Base-by-base conservation (phyloP, 2,888 invertebrate species). In the Lymantria monacha region DNA sequence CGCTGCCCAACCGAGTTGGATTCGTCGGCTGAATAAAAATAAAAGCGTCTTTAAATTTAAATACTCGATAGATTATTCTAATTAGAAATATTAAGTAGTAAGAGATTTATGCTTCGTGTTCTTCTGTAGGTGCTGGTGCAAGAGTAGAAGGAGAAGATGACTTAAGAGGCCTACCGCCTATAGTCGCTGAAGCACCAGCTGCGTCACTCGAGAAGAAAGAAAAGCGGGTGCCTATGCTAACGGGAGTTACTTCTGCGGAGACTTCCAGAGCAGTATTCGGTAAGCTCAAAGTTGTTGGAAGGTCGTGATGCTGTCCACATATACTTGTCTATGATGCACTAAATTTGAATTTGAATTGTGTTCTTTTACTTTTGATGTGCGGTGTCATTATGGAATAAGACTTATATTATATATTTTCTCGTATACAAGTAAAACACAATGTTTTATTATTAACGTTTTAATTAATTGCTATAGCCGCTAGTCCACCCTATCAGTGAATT, bases 171-270 rank as follows among this genome's bases (percentile, higher is more conserved):
- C 76, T 96, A 33, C 96, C 96, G 0, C 93, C 94, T 8, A 79
- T 95, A 13, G 85, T 96, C 1, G 85, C 92, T n/a, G 91, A 92
- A 13, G 83, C 92, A 42, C 95, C 96, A 0, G 85, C 94, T 2
- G 86, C 93, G 22, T 89, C 94, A 1, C 78, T 96, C 46, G 90
- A 91, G 48, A 85, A 87, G 30, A 92, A 92, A 30, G 85, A 92
- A 48, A 81, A 83, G 53, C 88, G 91, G 1, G 92, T 94, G 12
- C 96, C 96, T 0, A 76, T 96, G 56, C 84, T 96, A 10, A 95
- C 95, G 0, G 96, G 96, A 0, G 94, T 95, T 2, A 93, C 94
- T 0, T 94, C 94, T 44, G 94, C 95, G 42, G 96, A 96, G 83
- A 95, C 95, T 0, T 92, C 93, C 1, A 86, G 91, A 14, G 94